phyloP scores from a whole-genome alignment of 1,140 invertebrate genomes.

The Zaprionus taronus region DNA sequence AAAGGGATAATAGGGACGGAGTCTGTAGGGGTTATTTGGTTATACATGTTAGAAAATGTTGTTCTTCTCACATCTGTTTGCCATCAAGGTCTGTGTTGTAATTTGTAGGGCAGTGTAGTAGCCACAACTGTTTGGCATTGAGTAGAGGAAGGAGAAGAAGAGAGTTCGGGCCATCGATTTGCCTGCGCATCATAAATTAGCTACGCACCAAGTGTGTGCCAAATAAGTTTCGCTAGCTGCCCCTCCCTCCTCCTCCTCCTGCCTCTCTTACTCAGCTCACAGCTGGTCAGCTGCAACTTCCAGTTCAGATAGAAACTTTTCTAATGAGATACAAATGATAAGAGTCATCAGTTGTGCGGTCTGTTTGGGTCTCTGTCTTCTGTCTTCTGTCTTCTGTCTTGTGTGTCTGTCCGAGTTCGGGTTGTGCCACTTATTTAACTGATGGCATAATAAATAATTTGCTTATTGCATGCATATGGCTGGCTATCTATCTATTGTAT shows the following conservation, averaged over 20 bases:
- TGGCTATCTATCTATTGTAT: conserved; percentile 37
- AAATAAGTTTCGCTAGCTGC: conserved; percentile 32
- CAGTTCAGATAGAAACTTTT: conserved; percentile 70
- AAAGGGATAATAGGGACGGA: background rate
- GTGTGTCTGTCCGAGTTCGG: conserved; percentile 5
- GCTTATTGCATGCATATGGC: conserved; percentile 77
- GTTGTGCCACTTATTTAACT: conserved; percentile 66
- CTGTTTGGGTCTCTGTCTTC: conserved; percentile 19
- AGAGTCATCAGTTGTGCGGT: conserved; percentile 64
- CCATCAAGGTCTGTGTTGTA: background rate
- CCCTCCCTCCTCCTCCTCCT: background rate
- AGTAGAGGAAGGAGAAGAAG: background rate
- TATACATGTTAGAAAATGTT: background rate
- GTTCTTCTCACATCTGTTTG: background rate
- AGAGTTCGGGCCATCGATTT: conserved; percentile 35
- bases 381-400: too few species aligned
- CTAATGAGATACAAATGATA: conserved; percentile 80
- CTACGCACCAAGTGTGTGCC: conserved; percentile 29
- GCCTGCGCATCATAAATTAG: conserved; percentile 73
- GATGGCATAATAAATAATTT: conserved; percentile 83
- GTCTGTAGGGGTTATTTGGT: background rate
- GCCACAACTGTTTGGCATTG: background rate
- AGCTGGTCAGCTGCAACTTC: conserved; percentile 55
- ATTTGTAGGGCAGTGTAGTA: conserved; percentile 31
- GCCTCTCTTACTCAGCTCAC: background rate